phyloP scores from a whole-genome alignment of 1,140 invertebrate species.

The Dufourea novaeangliae region DNA sequence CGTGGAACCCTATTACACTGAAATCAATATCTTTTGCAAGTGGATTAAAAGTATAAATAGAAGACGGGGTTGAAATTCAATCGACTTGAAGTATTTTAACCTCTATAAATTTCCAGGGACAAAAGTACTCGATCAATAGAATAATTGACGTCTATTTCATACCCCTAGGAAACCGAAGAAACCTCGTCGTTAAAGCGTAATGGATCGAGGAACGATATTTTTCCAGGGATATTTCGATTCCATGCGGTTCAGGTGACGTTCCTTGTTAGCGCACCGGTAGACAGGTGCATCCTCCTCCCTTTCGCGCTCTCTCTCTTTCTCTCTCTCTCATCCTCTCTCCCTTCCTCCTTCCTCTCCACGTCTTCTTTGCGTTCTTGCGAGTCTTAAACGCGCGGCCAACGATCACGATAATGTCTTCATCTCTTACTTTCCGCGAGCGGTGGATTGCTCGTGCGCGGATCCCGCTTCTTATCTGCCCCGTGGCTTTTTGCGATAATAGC shows the following conservation, averaged over 20 bases:
- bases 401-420: conserved; percentile 64
- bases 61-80: too few relatives aligned
- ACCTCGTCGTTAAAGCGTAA: neutral
- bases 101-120: neutral
- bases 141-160: too few relatives aligned
- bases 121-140: neutral
- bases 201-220: neutral
- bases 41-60: too few relatives aligned
- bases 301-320: neutral
- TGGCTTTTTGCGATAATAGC: conserved; percentile 46
- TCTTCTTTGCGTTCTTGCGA: conserved; percentile 45
- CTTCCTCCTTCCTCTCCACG: too few relatives aligned
- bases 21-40: too few relatives aligned
- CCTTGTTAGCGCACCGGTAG: conserved; percentile 29
- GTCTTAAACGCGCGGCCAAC: conserved; percentile 52
- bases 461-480: conserved; percentile 37
- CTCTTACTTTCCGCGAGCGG: conserved; percentile 41
- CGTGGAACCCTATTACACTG: too few relatives aligned
- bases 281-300: conserved; percentile 45
- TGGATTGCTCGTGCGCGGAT: conserved; percentile 41
- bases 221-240: neutral
- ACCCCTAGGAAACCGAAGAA: neutral
- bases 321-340: too few relatives aligned
- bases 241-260: neutral
- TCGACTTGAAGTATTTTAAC: too few relatives aligned